These are phyloP conservation scores for Netelia melanura DNA, from an alignment of 2,888 invertebrate species.

Conservation along the genomic window DNA sequence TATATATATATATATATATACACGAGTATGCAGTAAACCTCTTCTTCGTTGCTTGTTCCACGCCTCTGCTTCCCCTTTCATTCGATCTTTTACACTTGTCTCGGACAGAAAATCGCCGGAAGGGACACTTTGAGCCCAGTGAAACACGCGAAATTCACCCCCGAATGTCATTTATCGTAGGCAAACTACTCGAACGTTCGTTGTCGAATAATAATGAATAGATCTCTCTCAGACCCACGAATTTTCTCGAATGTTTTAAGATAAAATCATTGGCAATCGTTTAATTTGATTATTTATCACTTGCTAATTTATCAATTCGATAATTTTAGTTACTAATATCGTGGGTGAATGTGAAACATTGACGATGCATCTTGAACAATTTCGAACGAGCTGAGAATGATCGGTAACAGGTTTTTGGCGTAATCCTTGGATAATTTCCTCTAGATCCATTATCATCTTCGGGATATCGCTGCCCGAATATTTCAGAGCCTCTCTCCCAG, in stretches of 20 bases:
- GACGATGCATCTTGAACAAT: too few species aligned
- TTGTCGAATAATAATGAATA: not conserved
- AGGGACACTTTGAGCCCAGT: constrained; percentile 13
- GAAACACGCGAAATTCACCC: constrained; percentile 33
- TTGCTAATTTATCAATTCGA: too few species aligned
- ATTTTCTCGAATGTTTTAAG: too few species aligned
- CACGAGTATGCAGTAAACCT: constrained; percentile 30
- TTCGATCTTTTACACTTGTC: constrained; percentile 52
- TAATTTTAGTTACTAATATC: too few species aligned
- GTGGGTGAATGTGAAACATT: too few species aligned
- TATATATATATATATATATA: constrained; percentile 7
- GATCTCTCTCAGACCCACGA: not conserved
- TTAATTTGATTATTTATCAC: too few species aligned
- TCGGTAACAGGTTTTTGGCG: constrained; percentile 12
- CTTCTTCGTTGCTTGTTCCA: constrained; percentile 45
- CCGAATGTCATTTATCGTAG: not conserved
- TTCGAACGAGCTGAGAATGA: too few species aligned
- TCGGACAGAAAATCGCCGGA: constrained; percentile 7
- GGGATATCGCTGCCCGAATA: not conserved
- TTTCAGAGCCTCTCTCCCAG: not conserved
- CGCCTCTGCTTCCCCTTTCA: constrained; percentile 40
- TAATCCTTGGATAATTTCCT: constrained; percentile 29
- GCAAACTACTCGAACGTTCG: not conserved
- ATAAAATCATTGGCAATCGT: too few species aligned
- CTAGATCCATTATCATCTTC: not conserved